Evolutionary conservation across 2,113 vertebrate genomes (phyloP).

Genomic region (Thryonomys swinderianus): DNA sequence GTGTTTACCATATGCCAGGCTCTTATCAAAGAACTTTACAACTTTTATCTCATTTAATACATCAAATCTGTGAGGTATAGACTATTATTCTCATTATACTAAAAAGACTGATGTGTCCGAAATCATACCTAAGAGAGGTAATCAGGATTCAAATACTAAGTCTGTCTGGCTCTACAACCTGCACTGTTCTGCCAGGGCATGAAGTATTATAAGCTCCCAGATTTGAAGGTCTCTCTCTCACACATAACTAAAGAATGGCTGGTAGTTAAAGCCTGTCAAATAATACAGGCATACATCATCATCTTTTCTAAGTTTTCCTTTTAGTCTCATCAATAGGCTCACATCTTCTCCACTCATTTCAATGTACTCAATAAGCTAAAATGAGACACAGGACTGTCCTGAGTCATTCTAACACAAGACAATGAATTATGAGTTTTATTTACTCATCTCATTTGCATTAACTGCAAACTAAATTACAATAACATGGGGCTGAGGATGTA

Average conservation of each 20-base stretch:
- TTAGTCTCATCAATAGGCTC: not conserved
- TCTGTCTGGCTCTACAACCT: not conserved
- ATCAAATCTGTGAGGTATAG: not conserved
- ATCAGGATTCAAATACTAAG: not conserved
- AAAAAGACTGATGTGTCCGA: not conserved
- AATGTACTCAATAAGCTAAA: slow-evolving; percentile 25
- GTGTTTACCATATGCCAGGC: not conserved
- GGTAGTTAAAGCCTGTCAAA: not conserved
- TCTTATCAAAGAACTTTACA: slow-evolving; percentile 49
- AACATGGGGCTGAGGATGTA: not conserved
- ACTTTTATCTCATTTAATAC: slow-evolving; percentile 4
- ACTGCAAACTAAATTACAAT: not conserved
- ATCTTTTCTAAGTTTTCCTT: slow-evolving; percentile 12
- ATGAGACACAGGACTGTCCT: not conserved
- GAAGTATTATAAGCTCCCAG: not conserved
- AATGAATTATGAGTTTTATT: not conserved
- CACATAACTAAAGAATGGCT: not conserved
- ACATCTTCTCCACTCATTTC: not conserved
- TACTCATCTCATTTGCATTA: not conserved
- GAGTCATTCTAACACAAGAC: not conserved
- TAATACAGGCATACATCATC: not conserved
- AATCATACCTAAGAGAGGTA: not conserved
- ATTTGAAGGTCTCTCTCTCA: not conserved
- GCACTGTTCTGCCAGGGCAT: not conserved
- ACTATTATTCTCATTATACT: not conserved